Evolutionary conservation across 2,113 vertebrate species (phyloP).

Genomic region (Saimiri boliviensis): DNA sequence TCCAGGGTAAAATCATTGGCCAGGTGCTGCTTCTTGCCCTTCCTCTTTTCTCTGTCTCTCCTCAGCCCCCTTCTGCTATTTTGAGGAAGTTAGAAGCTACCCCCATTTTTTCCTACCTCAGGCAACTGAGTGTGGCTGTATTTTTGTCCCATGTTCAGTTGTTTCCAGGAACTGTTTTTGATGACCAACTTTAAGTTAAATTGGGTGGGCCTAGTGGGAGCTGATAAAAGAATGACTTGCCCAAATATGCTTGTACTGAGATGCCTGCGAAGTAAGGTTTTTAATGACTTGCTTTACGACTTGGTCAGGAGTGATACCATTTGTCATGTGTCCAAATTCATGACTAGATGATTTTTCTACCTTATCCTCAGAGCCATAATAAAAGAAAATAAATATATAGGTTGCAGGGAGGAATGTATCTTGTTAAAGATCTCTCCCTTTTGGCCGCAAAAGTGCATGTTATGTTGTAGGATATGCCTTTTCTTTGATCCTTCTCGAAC

Average conservation of each 20-base stretch:
- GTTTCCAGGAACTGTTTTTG: constrained; percentile 65
- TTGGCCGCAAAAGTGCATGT: neutral
- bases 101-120: constrained; percentile 45
- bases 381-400: neutral
- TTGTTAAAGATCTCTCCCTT: neutral
- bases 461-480: neutral
- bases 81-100: constrained; percentile 50
- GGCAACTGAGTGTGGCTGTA: constrained; percentile 48
- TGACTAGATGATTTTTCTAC: neutral
- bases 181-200: constrained; percentile 54
- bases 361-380: neutral
- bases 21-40: neutral
- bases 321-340: neutral
- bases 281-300: neutral
- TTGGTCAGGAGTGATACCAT: neutral
- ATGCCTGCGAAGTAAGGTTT: neutral
- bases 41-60: neutral
- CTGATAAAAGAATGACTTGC: constrained; percentile 16
- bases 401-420: neutral
- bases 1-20: neutral
- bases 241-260: neutral
- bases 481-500: neutral
- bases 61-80: constrained; percentile 1
- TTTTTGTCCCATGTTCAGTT: constrained; percentile 53
- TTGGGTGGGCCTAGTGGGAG: neutral